Evolutionary conservation across 2,888 invertebrate genomes (phyloP).

Genomic region (Synergus umbraculus): DNA sequence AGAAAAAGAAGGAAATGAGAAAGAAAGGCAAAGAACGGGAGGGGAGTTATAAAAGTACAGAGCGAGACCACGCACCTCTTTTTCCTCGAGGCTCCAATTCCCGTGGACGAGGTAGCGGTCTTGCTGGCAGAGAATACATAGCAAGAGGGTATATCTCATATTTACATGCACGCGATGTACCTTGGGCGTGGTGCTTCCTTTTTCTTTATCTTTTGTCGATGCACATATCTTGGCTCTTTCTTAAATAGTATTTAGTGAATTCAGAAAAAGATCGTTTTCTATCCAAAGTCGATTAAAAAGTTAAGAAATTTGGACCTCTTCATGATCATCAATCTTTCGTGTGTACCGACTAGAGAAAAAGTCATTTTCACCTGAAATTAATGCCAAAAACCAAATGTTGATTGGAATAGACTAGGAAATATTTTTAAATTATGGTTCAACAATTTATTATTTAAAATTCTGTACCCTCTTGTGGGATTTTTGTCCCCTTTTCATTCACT

Average conservation of each 20-base stretch:
- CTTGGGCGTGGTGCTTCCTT: slow-evolving; percentile 71
- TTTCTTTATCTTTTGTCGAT: slow-evolving; percentile 62
- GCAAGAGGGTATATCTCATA: slow-evolving; percentile 43
- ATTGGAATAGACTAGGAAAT: not conserved
- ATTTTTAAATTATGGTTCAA: not conserved
- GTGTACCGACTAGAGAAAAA: no score
- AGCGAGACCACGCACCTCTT: slow-evolving; percentile 64
- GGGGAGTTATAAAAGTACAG: slow-evolving; percentile 40
- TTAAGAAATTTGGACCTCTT: not conserved
- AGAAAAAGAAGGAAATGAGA: slow-evolving; percentile 40
- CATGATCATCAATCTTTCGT: no score
- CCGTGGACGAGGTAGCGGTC: slow-evolving; percentile 64
- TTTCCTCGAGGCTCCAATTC: slow-evolving; percentile 65
- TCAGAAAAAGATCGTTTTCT: not conserved
- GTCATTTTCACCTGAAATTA: not conserved
- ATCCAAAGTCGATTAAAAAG: not conserved
- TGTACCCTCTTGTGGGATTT: slow-evolving; percentile 56
- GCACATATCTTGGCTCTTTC: slow-evolving; percentile 63
- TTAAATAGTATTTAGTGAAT: slow-evolving; percentile 59
- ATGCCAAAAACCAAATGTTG: not conserved
- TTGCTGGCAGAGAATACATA: slow-evolving; percentile 54
- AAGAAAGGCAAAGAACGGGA: slow-evolving; percentile 22
- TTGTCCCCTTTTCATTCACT: slow-evolving; percentile 54
- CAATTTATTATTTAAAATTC: not conserved
- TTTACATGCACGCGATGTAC: slow-evolving; percentile 67